phyloP scores from a whole-genome alignment of 1,140 invertebrate species.

The Temnothorax nylanderi region DNA sequence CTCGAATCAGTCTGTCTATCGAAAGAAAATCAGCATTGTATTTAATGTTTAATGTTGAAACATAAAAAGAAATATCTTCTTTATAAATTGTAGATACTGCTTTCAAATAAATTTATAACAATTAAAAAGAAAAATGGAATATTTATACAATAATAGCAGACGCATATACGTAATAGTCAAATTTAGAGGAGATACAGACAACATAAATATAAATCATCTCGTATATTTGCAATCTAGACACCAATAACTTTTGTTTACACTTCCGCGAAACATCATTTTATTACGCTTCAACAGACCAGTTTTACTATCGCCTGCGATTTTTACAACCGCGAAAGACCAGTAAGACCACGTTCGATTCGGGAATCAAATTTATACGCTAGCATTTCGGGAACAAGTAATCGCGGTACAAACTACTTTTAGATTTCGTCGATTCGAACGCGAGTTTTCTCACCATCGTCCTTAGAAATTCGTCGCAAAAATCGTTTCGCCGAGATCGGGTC shows the following conservation, averaged over 20 bases:
- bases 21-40: neutral
- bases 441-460: neutral
- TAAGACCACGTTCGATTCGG: neutral
- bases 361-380: neutral
- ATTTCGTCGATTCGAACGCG: neutral
- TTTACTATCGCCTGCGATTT: neutral
- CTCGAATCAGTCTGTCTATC: neutral
- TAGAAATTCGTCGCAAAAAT: slow-evolving; percentile 27
- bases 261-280: slow-evolving; percentile 7
- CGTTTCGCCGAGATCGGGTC: neutral
- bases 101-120: slow-evolving; percentile 5
- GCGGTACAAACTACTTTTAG: neutral
- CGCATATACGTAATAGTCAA: neutral
- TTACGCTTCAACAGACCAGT: neutral
- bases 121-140: neutral
- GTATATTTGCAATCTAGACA: neutral
- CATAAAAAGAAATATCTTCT: neutral
- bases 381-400: slow-evolving; percentile 6
- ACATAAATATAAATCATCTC: neutral
- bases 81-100: neutral
- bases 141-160: neutral
- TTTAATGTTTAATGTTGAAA: neutral
- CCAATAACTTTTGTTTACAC: slow-evolving; percentile 11
- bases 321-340: neutral
- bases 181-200: neutral